Evolutionary conservation across 1,140 invertebrate species (phyloP), one percentile per base, ranked within the genome.

Genomic region (Drosophila insularis): DNA sequence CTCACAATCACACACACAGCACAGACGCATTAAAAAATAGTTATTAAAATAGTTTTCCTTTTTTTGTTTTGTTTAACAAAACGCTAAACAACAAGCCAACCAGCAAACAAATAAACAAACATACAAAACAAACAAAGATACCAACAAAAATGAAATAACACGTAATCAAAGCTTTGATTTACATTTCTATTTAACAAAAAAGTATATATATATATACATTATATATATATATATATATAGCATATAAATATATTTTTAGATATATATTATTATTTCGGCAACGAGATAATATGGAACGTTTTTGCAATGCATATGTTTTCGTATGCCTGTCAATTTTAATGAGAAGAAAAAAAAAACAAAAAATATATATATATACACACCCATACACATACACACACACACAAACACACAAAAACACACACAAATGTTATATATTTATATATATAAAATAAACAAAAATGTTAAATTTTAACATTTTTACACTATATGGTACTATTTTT

Each of bases 291-390:
- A 89, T 79, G 68, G 10, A 68, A 82, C 68, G 76, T 89, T 89
- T 81, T 89, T 89, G 84, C 79, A 87, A 89, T 86, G 89, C 89
- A 91, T 91, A 91, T 91, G 86, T 91, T 91, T 91, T 91, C 85
- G 89, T 91, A 91, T 91, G 89, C 85, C 80, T 77, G 81, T 86
- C 77, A 84, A 50, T 50, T n/a, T 50, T 50, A 50, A 50, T 21
- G 43, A 50, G 43, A 46, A 46, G 14, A 19, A 46, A 46, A 46
- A 6, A 46, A 11, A 50, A 21, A 50, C 0, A 46, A 46, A 80
- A 56, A 74, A 84, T 76, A 81, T 77, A 81, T 72, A 80, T 67
- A 79, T 79, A 68, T 71, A 74, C 56, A 74, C 60, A 75, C 31
- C 62, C 5, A 0, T 5, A 27, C 0, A 27, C 27, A 0, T 8